phyloP scores from a whole-genome alignment of 2,888 invertebrate species.

The Rhagonycha fulva region DNA sequence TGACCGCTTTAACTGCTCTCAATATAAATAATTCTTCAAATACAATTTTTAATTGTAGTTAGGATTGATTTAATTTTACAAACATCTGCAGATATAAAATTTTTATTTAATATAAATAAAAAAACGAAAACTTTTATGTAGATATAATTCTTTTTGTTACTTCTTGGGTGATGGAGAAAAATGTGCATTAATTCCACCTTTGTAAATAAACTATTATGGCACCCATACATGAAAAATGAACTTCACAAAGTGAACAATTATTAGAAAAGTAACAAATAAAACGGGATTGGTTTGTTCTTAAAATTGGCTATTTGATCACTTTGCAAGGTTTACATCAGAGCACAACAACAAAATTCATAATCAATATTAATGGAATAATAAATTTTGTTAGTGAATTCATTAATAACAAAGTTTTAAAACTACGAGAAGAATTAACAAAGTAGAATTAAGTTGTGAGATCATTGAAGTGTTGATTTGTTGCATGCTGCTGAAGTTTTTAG shows the following conservation, averaged over 20 bases:
- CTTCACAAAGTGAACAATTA: conserved; percentile 20
- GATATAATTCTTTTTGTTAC: not conserved
- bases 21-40: not conserved
- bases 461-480: conserved; percentile 12
- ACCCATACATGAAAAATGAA: conserved; percentile 30
- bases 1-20: conserved; percentile 2
- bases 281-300: not conserved
- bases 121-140: not conserved
- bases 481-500: conserved; percentile 18
- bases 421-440: not conserved
- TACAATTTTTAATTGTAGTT: not conserved
- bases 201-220: conserved; percentile 14
- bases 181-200: not conserved
- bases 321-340: conserved; percentile 18
- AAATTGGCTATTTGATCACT: conserved; percentile 13
- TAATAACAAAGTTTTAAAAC: not conserved
- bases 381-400: not conserved
- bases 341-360: conserved; percentile 7
- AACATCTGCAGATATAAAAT: not conserved
- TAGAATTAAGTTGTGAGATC: not conserved
- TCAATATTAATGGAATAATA: not conserved
- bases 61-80: not conserved
- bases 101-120: not conserved
- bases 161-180: not conserved
- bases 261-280: not conserved